Evolutionary conservation across 2,888 invertebrate species (phyloP).

Genomic region (Tinea semifulvella): DNA sequence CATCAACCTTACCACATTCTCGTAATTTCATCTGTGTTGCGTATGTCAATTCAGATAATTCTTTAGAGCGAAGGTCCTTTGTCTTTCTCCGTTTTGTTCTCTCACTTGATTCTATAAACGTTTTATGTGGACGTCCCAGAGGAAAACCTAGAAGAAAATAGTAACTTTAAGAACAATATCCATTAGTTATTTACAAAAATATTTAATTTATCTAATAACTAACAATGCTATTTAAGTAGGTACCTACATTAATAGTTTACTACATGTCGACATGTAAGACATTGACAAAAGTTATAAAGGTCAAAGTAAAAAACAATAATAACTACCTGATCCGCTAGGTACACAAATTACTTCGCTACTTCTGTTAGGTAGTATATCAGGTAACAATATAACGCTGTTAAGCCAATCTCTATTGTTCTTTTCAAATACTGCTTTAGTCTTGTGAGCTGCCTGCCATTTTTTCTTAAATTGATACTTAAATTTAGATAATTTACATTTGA

Average conservation of each 20-base stretch:
- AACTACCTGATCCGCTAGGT: no score
- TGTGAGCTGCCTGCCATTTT: constrained; percentile 13
- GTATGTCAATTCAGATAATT: constrained; percentile 16
- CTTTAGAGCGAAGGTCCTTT: constrained; percentile 16
- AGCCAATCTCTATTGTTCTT: constrained; percentile 12
- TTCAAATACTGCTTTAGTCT: constrained; percentile 4
- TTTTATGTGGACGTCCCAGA: constrained; percentile 17
- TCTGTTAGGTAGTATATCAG: no score
- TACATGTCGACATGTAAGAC: no score
- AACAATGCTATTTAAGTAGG: no score
- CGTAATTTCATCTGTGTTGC: constrained; percentile 20
- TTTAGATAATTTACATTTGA: no score
- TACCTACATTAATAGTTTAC: no score
- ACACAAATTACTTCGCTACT: no score
- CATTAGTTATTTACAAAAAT: no score
- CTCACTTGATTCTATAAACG: constrained; percentile 18
- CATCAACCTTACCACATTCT: constrained; percentile 18
- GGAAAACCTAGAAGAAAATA: neutral
- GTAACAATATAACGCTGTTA: neutral
- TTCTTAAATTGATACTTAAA: constrained; percentile 10
- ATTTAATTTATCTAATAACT: no score
- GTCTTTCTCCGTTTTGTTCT: constrained; percentile 19
- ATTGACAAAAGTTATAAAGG: no score
- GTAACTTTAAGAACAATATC: no score
- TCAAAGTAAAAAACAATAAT: no score